Conservation (phyloP, 2,888 invertebrate genomes). For the Rhingia rostrata region DNA sequence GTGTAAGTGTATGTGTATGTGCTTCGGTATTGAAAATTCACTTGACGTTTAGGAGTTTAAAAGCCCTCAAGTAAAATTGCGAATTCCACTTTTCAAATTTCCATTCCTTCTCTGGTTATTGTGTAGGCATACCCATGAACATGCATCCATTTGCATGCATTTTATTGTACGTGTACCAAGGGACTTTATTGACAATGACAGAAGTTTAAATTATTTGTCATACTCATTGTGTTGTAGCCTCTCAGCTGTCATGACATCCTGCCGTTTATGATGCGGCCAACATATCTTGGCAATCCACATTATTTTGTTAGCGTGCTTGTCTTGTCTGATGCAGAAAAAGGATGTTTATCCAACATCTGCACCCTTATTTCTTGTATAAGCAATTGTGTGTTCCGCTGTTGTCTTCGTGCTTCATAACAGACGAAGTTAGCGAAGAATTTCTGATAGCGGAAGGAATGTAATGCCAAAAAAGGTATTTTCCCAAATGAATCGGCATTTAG, state of each 20-base stretch:
- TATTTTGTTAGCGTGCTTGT: conserved; percentile 8
- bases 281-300: conserved; percentile 31
- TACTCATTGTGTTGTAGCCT: conserved; percentile 29
- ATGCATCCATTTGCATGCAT: not conserved
- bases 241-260: conserved; percentile 38
- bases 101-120: not conserved
- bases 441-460: too few relatives aligned
- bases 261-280: conserved; percentile 7
- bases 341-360: conserved; percentile 6
- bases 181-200: conserved; percentile 44
- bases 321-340: conserved; percentile 30
- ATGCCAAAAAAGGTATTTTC: too few relatives aligned
- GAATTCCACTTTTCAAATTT: conserved; percentile 25
- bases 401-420: not conserved
- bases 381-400: not conserved
- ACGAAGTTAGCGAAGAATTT: not conserved
- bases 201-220: conserved; percentile 50
- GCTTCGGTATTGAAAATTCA: not conserved
- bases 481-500: too few relatives aligned
- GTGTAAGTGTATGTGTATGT: not conserved
- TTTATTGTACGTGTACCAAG: not conserved
- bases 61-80: conserved; percentile 44
- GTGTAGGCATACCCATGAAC: too few relatives aligned
- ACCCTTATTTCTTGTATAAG: conserved; percentile 1
- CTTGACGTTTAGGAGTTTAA: conserved; percentile 10